These are phyloP conservation scores for Muntiacus reevesi DNA, from an alignment of 2,113 vertebrate genomes.

Conservation along the genomic window DNA sequence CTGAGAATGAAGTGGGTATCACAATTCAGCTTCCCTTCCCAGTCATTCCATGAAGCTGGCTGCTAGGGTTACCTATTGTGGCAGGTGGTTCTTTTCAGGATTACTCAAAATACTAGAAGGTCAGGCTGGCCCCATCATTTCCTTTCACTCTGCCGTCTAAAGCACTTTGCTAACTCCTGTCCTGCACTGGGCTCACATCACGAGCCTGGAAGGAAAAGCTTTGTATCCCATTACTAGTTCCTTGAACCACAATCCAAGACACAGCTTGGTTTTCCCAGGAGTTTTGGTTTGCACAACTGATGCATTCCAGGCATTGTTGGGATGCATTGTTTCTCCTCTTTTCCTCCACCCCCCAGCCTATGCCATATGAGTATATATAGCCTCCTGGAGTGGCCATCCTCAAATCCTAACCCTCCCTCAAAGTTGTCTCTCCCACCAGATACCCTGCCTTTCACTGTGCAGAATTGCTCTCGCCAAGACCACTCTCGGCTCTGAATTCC, in stretches of 20 bases:
- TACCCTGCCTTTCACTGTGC: not conserved
- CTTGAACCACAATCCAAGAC: slow-evolving; percentile 55
- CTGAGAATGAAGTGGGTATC: not conserved
- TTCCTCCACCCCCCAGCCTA: not conserved
- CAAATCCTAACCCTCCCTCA: not conserved
- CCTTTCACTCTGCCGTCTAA: slow-evolving; percentile 6
- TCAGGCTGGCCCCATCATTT: not conserved
- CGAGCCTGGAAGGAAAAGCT: not conserved
- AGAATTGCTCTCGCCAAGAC: not conserved
- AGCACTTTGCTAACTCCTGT: slow-evolving; percentile 24
- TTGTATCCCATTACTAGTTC: slow-evolving; percentile 49
- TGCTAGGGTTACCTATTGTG: slow-evolving; percentile 38
- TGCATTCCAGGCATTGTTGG: slow-evolving; percentile 67
- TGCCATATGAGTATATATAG: not conserved
- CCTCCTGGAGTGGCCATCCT: not conserved
- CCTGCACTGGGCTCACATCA: not conserved
- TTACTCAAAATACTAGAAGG: slow-evolving; percentile 41
- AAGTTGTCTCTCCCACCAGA: not conserved
- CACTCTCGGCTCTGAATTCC: not conserved
- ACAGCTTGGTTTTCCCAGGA: slow-evolving; percentile 64
- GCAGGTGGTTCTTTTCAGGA: slow-evolving; percentile 53
- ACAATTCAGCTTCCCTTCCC: not conserved
- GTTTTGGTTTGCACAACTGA: slow-evolving; percentile 71
- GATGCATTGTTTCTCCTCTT: slow-evolving; percentile 53
- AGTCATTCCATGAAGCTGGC: not conserved